A percentile compares a stretch with the other conserved stretches of the same genome.
Conservation (phyloP, 1,140 invertebrate genomes). For the Nautilus pompilius region DNA sequence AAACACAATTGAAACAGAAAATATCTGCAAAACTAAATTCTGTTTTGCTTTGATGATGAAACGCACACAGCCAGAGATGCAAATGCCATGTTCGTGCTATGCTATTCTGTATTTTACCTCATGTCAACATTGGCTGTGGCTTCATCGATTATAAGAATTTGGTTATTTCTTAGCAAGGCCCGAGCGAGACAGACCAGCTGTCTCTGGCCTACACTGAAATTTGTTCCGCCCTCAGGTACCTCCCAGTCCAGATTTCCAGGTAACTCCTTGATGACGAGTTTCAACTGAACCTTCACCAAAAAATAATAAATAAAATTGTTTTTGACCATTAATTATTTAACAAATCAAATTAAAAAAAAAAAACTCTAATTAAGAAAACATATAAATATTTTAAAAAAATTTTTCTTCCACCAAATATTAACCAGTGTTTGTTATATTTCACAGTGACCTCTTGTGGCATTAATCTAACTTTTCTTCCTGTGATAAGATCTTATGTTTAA, state of each 20-base stretch:
- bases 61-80: conserved; percentile 34
- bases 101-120: conserved; percentile 39
- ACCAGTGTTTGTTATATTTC: not conserved
- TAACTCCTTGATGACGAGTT: conserved; percentile 44
- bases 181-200: conserved; percentile 57
- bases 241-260: conserved; percentile 33
- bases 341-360: conserved; percentile 1
- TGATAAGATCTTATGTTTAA: too few species aligned
- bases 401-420: not conserved
- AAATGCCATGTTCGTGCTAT: conserved; percentile 44
- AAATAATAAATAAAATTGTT: not conserved
- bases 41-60: conserved; percentile 48
- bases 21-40: conserved; percentile 55
- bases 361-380: not conserved
- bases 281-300: conserved; percentile 39
- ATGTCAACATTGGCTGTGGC: conserved; percentile 87
- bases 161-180: conserved; percentile 51
- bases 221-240: conserved; percentile 50
- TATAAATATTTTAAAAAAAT: not conserved
- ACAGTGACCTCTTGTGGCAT: too few species aligned
- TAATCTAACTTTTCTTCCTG: too few species aligned
- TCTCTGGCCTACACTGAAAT: conserved; percentile 54
- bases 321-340: not conserved
- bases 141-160: conserved; percentile 72
- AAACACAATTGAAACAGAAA: too few species aligned